phyloP scores from a whole-genome alignment of 35 echinoderm and acorn worm genomes.

The Heliocidaris erythrogramma region DNA sequence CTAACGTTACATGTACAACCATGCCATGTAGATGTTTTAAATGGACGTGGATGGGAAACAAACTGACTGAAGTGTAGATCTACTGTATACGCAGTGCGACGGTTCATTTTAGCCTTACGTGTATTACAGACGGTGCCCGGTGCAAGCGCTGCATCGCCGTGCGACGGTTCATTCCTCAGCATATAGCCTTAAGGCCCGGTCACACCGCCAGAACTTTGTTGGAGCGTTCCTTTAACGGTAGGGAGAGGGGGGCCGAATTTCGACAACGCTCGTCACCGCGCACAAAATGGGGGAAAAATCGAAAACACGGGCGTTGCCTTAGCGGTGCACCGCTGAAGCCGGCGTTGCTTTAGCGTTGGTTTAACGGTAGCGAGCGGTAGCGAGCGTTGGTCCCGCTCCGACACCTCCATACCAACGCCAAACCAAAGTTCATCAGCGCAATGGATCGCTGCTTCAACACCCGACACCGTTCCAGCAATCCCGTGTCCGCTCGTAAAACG shows the following conservation, averaged over 20 bases:
- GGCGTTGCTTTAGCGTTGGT: constrained; percentile 21
- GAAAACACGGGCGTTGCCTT: constrained; percentile 36
- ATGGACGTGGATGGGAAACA: too few species aligned
- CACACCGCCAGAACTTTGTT: constrained; percentile 14
- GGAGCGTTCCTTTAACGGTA: not conserved
- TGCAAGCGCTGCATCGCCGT: too few species aligned
- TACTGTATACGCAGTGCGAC: too few species aligned
- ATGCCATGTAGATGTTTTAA: too few species aligned
- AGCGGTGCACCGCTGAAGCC: constrained; percentile 30
- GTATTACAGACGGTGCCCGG: too few species aligned
- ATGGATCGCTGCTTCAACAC: constrained; percentile 35
- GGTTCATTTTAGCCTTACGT: too few species aligned
- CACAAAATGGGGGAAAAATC: constrained; percentile 12
- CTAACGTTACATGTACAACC: too few species aligned
- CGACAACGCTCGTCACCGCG: not conserved
- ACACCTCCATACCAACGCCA: constrained; percentile 43
- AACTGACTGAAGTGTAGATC: too few species aligned
- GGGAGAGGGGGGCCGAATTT: constrained; percentile 30
- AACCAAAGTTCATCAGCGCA: constrained; percentile 39
- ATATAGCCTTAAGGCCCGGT: constrained; percentile 18
- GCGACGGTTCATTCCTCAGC: too few species aligned
- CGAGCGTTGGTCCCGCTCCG: not conserved
- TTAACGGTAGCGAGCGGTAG: constrained; percentile 35
- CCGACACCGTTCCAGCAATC: constrained; percentile 39
- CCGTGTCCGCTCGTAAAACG: constrained; percentile 41